Base-by-base conservation (phyloP, 2,113 vertebrate species). In the Xyliphius kryptos region DNA sequence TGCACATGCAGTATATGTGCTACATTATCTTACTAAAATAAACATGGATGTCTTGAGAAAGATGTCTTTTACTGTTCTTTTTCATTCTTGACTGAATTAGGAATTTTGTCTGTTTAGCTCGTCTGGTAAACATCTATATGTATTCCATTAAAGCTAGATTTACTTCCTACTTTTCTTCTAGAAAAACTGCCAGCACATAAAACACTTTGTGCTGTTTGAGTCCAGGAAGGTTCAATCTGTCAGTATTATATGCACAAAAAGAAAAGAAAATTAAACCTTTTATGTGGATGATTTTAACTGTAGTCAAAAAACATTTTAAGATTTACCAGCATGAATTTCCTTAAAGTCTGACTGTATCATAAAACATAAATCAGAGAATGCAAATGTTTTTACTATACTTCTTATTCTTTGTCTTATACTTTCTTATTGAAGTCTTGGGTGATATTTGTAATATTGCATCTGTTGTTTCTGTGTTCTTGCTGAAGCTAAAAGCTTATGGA, bases 91-190 rank as follows among this genome's bases (percentile, higher is more conserved):
- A 64, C 22, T 60, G 51, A 58, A 56, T 51, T 49, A n/a, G n/a
- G n/a, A 61, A 66, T 67, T 73, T 43, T 69, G 26, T 17, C 56
- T 58, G 47, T 68, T 62, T 44, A 63, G 66, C 50, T 66, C 56
- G 36, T 47, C 68, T 58, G 52, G 57, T 70, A 60, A 69, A 71
- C 49, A 54, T 48, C 43, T 49, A 56, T 64, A 56, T 64, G 46
- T 44, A 17, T 48, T 37, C 60, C 67, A 58, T 73, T 74, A 67
- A 74, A 67, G 61, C 22, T 15, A 49, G 67, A 73, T 66, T 68
- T 68, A 68, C 66, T 61, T 32, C 56, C 58, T 53, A 51, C 64
- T 61, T 55, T 40, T 36, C 16, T 19, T 44, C 21, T 21, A 51
- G 13, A 32, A 26, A 32, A 32, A 46, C 17, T 40, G 38, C 63